Conservation (phyloP, 2,113 vertebrate species). For the Pteronura brasiliensis region DNA sequence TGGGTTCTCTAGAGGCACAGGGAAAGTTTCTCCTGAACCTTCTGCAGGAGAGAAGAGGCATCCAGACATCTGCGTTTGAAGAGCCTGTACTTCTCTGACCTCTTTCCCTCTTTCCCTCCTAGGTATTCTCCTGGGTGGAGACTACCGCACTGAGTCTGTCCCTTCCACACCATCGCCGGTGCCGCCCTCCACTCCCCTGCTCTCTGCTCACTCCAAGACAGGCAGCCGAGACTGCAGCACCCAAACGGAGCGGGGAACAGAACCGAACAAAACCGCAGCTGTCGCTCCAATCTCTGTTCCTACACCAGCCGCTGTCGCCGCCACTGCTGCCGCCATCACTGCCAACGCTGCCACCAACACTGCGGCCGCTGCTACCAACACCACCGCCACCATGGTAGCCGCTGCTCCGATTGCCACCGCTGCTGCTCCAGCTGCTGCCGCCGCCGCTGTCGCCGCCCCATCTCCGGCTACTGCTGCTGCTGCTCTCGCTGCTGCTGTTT, state of each 20-base stretch:
- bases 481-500: not conserved
- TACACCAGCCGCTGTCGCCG: constrained; percentile 1
- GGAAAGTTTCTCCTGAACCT: not conserved
- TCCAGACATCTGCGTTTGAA: not conserved
- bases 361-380: constrained; percentile 45
- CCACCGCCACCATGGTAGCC: constrained; percentile 55
- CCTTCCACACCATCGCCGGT: constrained; percentile 95
- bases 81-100: not conserved
- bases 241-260: constrained; percentile 91
- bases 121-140: constrained; percentile 95
- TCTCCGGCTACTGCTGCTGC: not conserved
- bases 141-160: constrained; percentile 92
- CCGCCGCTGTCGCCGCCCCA: not conserved
- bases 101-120: not conserved
- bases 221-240: constrained; percentile 98
- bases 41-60: not conserved
- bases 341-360: constrained; percentile 44
- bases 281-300: constrained; percentile 73
- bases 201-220: constrained; percentile 93
- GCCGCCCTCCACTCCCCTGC: constrained; percentile 90
- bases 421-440: not conserved
- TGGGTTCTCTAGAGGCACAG: not conserved
- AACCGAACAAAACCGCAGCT: constrained; percentile 84
- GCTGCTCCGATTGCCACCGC: constrained; percentile 38
- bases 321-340: constrained; percentile 36